These are phyloP conservation scores for Polietes domitor DNA, from an alignment of 2,888 invertebrate species.

Conservation along the genomic window DNA sequence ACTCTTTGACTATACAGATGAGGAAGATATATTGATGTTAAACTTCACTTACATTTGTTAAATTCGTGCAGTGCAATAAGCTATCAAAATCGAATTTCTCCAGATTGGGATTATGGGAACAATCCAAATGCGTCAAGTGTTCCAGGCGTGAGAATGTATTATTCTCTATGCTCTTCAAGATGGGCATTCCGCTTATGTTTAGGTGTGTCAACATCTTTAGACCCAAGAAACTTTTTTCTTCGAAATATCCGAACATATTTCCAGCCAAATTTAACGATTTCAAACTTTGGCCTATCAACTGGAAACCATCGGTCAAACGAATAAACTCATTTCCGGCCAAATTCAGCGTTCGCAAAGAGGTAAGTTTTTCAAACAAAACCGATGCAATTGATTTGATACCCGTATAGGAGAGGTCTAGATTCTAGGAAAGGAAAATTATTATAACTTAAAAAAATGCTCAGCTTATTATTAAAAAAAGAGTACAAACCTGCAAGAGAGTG, in stretches of 20 bases:
- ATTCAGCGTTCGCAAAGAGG: constrained; percentile 83
- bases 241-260: constrained; percentile 84
- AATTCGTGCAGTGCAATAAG: constrained; percentile 72
- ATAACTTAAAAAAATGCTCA: not conserved
- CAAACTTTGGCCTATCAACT: constrained; percentile 82
- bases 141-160: constrained; percentile 82
- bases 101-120: constrained; percentile 82
- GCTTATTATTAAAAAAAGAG: not conserved
- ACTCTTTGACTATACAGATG: no score
- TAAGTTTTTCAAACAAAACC: constrained; percentile 82
- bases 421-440: constrained; percentile 77
- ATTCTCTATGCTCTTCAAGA: constrained; percentile 82
- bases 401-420: constrained; percentile 84
- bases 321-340: constrained; percentile 84
- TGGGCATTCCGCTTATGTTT: constrained; percentile 84
- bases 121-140: constrained; percentile 79
- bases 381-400: constrained; percentile 83
- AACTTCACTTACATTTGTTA: constrained; percentile 72
- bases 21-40: no score
- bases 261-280: constrained; percentile 84
- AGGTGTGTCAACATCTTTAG: constrained; percentile 83
- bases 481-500: constrained; percentile 82
- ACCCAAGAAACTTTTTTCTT: constrained; percentile 84
- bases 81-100: constrained; percentile 84
- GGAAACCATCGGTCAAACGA: constrained; percentile 83